Percentiles rank a stretch among this genome's conserved stretches.
These are phyloP conservation scores for Triplophysa bombifrons DNA, from an alignment of 2,797 vertebrate genomes.

Conservation along the genomic window DNA sequence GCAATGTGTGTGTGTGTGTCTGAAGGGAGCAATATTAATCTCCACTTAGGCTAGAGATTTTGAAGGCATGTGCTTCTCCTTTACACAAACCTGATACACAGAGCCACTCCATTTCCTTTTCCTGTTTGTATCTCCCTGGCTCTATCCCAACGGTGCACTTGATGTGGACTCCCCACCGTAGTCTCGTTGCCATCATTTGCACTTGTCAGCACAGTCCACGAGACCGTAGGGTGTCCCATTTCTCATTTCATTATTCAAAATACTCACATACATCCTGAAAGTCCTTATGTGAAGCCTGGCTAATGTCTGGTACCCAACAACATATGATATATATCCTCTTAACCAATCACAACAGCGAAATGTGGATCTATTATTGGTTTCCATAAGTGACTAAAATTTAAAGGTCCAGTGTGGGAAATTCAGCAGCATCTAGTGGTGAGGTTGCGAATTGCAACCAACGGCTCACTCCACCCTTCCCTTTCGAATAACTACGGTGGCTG, in stretches of 20 bases:
- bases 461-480: too few relatives aligned
- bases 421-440: too few relatives aligned
- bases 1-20: neutral
- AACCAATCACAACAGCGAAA: neutral
- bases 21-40: neutral
- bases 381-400: neutral
- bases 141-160: neutral
- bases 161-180: neutral
- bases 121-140: conserved; percentile 7
- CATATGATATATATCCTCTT: neutral
- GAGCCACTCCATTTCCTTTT: neutral
- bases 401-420: neutral
- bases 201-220: neutral
- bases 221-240: neutral
- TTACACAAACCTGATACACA: conserved; percentile 4
- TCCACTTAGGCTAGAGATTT: neutral
- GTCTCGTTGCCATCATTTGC: neutral
- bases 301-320: neutral
- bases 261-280: neutral
- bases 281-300: neutral
- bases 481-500: too few relatives aligned
- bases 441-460: too few relatives aligned
- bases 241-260: neutral
- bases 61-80: neutral
- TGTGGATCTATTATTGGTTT: neutral